Percentiles rank a stretch among this genome's conserved stretches.
These are phyloP conservation scores for Drosophila micromelanica DNA, from an alignment of 1,140 invertebrate species.

Conservation along the genomic window DNA sequence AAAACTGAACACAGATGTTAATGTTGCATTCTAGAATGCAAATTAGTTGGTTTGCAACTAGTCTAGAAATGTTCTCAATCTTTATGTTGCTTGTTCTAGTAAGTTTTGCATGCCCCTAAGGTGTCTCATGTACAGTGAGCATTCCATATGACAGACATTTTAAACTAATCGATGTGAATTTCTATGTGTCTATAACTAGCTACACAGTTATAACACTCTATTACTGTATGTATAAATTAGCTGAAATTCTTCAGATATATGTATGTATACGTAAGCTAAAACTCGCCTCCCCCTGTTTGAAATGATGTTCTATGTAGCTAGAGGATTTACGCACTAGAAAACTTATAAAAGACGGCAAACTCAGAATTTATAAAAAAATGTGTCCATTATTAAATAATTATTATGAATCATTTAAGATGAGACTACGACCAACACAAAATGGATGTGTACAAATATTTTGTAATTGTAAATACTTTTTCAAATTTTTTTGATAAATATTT, in stretches of 20 bases:
- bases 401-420: constrained; percentile 16
- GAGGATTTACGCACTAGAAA: neutral
- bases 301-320: constrained; percentile 4
- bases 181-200: constrained; percentile 59
- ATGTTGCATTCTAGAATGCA: constrained; percentile 39
- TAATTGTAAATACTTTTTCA: constrained; percentile 40
- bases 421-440: constrained; percentile 34
- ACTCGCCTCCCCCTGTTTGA: neutral
- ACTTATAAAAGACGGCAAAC: neutral
- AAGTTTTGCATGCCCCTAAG: constrained; percentile 20
- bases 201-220: constrained; percentile 42
- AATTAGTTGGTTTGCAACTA: constrained; percentile 20
- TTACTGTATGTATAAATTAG: constrained; percentile 48
- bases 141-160: neutral
- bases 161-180: constrained; percentile 9
- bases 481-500: constrained; percentile 38
- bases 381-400: constrained; percentile 28
- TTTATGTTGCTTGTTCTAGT: constrained; percentile 12
- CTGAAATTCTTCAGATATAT: constrained; percentile 40
- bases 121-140: neutral
- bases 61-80: constrained; percentile 23
- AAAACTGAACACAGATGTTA: constrained; percentile 5
- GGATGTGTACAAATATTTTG: constrained; percentile 28
- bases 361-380: neutral
- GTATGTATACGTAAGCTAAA: constrained; percentile 28